These are phyloP conservation scores for Dasypogon diadema DNA, from an alignment of 2,888 invertebrate genomes.

Conservation along the genomic window DNA sequence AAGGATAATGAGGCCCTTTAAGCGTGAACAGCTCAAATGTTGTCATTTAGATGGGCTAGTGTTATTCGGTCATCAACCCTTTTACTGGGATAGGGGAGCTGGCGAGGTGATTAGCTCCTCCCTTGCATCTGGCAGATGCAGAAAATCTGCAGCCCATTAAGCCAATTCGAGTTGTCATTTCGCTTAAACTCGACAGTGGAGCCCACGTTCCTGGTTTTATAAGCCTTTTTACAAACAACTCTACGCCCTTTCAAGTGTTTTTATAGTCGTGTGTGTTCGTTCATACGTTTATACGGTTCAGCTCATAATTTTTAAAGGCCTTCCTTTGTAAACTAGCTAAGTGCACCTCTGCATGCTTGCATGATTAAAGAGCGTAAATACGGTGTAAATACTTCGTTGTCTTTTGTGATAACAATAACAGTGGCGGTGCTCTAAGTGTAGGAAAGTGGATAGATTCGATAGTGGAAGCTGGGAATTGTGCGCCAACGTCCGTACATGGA, in stretches of 20 bases:
- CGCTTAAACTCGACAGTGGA: conserved; percentile 5
- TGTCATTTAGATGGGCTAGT: conserved; percentile 37
- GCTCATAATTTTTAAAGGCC: conserved; percentile 41
- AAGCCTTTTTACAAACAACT: conserved; percentile 29
- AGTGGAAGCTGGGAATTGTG: neutral
- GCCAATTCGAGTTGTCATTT: conserved; percentile 47
- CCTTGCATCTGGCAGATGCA: conserved; percentile 32
- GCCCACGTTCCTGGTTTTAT: conserved; percentile 10
- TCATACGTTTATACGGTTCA: neutral
- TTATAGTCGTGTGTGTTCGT: neutral
- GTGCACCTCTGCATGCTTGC: conserved; percentile 48
- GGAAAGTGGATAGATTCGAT: conserved; percentile 5
- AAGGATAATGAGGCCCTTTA: conserved; percentile 20
- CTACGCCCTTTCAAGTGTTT: conserved; percentile 38
- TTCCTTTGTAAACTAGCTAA: conserved; percentile 43
- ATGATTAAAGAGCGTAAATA: conserved; percentile 54
- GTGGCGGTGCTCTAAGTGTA: neutral
- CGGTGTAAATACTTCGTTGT: conserved; percentile 53
- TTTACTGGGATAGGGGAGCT: neutral
- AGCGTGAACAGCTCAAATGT: conserved; percentile 19
- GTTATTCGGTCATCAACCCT: conserved; percentile 44
- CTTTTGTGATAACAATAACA: conserved; percentile 53
- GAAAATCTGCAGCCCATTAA: conserved; percentile 45
- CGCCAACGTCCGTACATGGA: neutral
- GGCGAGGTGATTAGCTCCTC: conserved; percentile 32